phyloP scores from a whole-genome alignment of 2,797 vertebrate species.

The Tokudaia muenninki region DNA sequence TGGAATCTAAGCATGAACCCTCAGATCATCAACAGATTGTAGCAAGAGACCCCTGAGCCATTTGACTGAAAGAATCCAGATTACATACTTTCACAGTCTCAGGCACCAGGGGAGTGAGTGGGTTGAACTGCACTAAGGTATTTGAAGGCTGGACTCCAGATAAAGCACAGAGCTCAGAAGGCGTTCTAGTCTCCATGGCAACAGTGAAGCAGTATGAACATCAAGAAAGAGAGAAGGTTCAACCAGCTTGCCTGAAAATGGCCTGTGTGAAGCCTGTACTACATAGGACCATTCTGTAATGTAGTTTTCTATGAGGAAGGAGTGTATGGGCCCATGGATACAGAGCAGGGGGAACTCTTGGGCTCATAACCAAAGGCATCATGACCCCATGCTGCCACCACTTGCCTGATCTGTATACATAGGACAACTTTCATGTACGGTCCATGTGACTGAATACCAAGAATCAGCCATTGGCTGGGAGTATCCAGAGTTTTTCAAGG shows the following conservation, averaged over 20 bases:
- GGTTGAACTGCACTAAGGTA: conserved; percentile 64
- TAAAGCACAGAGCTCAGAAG: conserved; percentile 57
- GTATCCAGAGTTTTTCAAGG: background rate
- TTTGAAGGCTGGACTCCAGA: conserved; percentile 62
- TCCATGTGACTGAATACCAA: accelerated
- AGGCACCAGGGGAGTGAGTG: conserved; percentile 53
- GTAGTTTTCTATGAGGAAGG: background rate
- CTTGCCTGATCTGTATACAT: background rate
- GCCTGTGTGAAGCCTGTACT: background rate
- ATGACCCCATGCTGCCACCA: background rate
- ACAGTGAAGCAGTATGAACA: background rate
- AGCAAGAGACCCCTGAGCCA: background rate
- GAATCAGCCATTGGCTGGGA: background rate
- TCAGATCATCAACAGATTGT: background rate
- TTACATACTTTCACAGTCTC: conserved; percentile 23
- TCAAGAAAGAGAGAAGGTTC: background rate
- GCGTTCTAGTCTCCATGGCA: conserved; percentile 61
- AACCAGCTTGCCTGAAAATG: background rate
- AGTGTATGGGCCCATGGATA: background rate
- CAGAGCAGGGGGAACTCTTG: background rate
- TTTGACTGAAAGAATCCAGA: background rate
- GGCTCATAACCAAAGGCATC: background rate
- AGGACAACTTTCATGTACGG: background rate
- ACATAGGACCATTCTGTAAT: background rate
- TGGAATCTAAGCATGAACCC: background rate